Percentiles rank a stretch among this genome's conserved stretches.
Conservation (phyloP, 2,888 invertebrate species). For the Eilema sororculum region DNA sequence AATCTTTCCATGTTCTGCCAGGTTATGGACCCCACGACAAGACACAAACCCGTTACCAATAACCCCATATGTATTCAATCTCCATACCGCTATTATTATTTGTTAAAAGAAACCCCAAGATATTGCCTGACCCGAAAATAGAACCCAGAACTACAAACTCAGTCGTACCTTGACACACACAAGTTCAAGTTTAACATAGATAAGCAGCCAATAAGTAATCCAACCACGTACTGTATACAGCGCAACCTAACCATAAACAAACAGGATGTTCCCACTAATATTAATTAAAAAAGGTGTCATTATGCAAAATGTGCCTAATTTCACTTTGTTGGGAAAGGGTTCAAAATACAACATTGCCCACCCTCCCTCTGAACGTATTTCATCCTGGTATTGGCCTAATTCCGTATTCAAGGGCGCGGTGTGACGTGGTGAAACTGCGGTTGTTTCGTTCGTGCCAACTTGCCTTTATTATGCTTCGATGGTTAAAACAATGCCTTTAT, state of each 20-base stretch:
- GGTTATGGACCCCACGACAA: too few relatives aligned
- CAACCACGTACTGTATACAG: background rate
- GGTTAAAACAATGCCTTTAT: background rate
- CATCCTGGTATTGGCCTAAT: constrained; percentile 33
- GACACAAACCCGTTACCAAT: too few relatives aligned
- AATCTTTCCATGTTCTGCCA: too few relatives aligned
- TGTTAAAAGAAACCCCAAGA: background rate
- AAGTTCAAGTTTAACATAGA: background rate
- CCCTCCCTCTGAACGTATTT: constrained; percentile 32
- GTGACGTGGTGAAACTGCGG: constrained; percentile 34
- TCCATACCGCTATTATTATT: too few relatives aligned
- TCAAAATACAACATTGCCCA: constrained; percentile 21
- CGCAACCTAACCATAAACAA: constrained; percentile 26
- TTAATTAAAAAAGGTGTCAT: constrained; percentile 45
- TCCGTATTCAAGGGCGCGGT: constrained; percentile 48
- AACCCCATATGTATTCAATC: too few relatives aligned
- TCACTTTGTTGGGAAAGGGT: constrained; percentile 29
- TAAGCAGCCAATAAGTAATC: background rate
- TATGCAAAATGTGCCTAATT: constrained; percentile 41
- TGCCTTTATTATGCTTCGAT: constrained; percentile 31
- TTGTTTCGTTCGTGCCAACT: constrained; percentile 37
- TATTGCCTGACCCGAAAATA: background rate
- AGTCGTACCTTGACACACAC: background rate
- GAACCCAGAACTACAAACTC: background rate
- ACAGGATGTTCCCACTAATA: constrained; percentile 35